Conservation (phyloP, 2,113 vertebrate genomes). For the Pygoscelis antarcticus region DNA sequence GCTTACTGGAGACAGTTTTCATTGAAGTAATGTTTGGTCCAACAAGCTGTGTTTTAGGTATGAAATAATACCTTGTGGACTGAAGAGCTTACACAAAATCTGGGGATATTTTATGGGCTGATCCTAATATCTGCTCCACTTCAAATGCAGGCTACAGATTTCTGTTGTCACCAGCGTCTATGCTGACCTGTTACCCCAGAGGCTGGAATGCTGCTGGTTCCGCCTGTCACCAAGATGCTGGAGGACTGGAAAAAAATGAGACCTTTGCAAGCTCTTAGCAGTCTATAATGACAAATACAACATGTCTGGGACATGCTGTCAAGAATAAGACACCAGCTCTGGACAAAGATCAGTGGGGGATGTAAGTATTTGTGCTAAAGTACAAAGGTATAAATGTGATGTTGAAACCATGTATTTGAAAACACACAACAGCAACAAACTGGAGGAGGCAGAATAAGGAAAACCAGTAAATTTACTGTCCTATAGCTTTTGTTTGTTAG, state of each 20-base stretch:
- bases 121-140: neutral
- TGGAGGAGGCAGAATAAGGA: neutral
- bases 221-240: neutral
- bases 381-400: slow-evolving; percentile 29
- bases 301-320: slow-evolving; percentile 35
- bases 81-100: neutral
- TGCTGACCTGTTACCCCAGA: neutral
- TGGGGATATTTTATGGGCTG: neutral
- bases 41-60: neutral
- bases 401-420: slow-evolving; percentile 17
- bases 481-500: neutral
- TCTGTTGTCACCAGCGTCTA: neutral
- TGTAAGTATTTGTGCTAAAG: neutral
- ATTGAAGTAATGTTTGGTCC: neutral
- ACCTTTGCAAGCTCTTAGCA: neutral
- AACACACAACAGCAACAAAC: neutral
- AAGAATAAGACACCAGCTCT: slow-evolving; percentile 5
- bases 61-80: neutral
- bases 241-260: neutral
- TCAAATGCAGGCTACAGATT: neutral
- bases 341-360: slow-evolving; percentile 7
- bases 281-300: slow-evolving; percentile 1
- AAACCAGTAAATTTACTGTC: neutral
- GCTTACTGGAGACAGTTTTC: neutral
- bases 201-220: neutral